Evolutionary conservation across 2,797 vertebrate species (phyloP), one percentile per base, ranked within the genome.

Genomic region (Chaenodraco wilsoni): DNA sequence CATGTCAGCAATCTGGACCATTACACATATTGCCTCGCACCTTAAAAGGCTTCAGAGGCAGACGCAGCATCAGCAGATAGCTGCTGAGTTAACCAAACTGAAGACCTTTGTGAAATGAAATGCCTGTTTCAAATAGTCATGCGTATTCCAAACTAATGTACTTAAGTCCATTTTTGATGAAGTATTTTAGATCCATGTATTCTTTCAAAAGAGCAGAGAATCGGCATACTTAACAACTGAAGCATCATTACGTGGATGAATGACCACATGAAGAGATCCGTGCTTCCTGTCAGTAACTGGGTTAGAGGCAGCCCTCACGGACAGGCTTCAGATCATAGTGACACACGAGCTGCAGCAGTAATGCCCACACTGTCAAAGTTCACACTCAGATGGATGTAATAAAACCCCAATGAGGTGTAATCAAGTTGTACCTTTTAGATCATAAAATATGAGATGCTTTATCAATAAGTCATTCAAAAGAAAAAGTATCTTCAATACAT

Each of bases 281-380:
- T 9, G 45, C 37, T 44, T 14, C 54, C 63, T 8, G 37, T 3
- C 48, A 46, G 48, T 66, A 66, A 66, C 27, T 52, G 63, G 27
- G 49, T 54, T 54, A 46, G 60, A 27, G 54, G 54, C 46, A 46
- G 40, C 37, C 1, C 55, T 13, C 9, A 9, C 31, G 33, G 21
- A 51, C 40, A 52, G 63, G 45, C n/a, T 23, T 59, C 27, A 52
- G 51, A 51, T 57, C 45, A 50, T 17, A 11, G 40, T 52, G 71
- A 66, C 55, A 44, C 23, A 23, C 41, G 17, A 45, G n/a, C 12
- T 55, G 19, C 27, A 40, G 27, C 31, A 31, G 33, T 33, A 41
- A 43, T 4, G 17, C 11, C 48, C 68, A 31, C 69, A 7, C 31
- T 41, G 2, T 64, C 15, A n/a, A 9, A 55, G 7, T 45, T 16